Evolutionary conservation across 2,888 invertebrate genomes (phyloP).

Genomic region (Aromia moschata): DNA sequence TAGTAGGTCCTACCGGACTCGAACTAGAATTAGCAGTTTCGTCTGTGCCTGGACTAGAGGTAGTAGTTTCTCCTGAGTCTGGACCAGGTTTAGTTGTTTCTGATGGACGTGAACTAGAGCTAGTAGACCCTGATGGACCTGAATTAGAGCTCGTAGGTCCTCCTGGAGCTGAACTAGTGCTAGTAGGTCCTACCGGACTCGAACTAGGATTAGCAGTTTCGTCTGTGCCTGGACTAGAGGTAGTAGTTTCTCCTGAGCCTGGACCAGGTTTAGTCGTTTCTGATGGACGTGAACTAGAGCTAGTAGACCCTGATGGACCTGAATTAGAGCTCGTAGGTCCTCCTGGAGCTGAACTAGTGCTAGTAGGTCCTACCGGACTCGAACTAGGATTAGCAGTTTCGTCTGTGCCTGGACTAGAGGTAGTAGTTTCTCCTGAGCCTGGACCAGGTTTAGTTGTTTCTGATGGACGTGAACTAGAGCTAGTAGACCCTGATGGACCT

Average conservation of each 20-base stretch:
- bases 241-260: no score
- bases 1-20: not conserved
- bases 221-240: no score
- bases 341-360: not conserved
- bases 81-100: no score
- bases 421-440: not conserved
- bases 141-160: no score
- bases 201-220: no score
- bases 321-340: not conserved
- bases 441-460: not conserved
- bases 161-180: no score
- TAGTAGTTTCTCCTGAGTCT: no score
- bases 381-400: not conserved
- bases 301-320: not conserved
- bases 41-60: not conserved
- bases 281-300: not conserved
- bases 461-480: not conserved
- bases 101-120: not conserved
- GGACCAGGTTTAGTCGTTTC: not conserved
- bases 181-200: no score
- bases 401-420: not conserved
- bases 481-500: not conserved
- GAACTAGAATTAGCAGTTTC: not conserved
- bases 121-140: no score
- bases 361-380: no score